phyloP scores from a whole-genome alignment of 2,888 invertebrate species.

The Theretra japonica region DNA sequence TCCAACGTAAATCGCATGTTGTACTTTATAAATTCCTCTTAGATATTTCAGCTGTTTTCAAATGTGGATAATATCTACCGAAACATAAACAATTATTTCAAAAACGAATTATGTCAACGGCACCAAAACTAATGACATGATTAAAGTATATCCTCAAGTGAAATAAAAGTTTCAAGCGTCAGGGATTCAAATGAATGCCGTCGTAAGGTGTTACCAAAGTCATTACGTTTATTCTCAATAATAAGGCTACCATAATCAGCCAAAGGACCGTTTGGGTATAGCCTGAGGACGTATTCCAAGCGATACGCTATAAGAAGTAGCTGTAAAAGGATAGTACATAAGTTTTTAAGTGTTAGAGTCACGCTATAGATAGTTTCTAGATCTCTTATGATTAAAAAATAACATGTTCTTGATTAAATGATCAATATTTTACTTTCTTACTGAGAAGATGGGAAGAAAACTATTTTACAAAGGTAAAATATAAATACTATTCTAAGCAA shows the following conservation, averaged over 20 bases:
- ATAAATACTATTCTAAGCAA: no score
- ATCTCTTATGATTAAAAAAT: no score
- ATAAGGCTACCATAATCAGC: slow-evolving; percentile 14
- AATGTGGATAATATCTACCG: no score
- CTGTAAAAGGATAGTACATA: background rate
- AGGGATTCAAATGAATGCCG: background rate
- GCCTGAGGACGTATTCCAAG: background rate
- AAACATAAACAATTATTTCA: background rate
- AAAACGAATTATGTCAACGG: background rate
- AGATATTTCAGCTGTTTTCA: no score
- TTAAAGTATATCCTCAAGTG: background rate
- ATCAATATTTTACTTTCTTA: no score
- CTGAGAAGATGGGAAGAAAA: no score
- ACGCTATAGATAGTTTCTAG: no score
- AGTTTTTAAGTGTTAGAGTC: no score
- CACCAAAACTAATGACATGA: background rate
- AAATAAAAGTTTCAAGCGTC: background rate
- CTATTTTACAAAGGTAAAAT: no score
- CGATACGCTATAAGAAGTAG: background rate
- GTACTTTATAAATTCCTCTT: no score
- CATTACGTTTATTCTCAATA: slow-evolving; percentile 12
- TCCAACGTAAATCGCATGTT: no score
- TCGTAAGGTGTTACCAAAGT: background rate
- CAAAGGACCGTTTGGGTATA: background rate
- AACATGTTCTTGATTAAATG: no score